Evolutionary conservation across 1,140 invertebrate species (phyloP).

Genomic region (Goniozus legneri): DNA sequence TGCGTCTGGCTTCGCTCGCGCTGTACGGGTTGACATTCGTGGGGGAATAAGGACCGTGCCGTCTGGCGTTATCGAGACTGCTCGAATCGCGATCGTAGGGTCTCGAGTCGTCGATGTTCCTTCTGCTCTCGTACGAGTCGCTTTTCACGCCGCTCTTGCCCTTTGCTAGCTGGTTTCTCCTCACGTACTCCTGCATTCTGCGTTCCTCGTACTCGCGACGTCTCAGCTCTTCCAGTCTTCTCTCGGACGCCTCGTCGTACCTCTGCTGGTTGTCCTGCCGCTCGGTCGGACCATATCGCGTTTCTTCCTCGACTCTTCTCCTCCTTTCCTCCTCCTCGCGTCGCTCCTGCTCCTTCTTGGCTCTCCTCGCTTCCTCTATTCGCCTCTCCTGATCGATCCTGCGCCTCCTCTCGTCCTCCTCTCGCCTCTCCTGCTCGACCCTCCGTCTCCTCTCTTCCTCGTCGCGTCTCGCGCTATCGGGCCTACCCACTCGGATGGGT

Average conservation of each 20-base stretch:
- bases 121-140: too few relatives aligned
- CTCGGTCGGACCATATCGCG: background rate
- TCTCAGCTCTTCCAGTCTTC: conserved; percentile 1
- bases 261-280: too few relatives aligned
- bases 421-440: conserved; percentile 12
- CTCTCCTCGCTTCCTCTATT: conserved; percentile 3
- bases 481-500: conserved; percentile 16
- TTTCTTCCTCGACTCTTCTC: background rate
- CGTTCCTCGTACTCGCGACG: conserved; percentile 18
- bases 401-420: conserved; percentile 6
- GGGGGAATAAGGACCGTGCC: conserved; percentile 26
- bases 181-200: conserved; percentile 36
- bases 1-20: conserved; percentile 14
- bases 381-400: too few relatives aligned
- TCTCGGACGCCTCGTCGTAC: conserved; percentile 2
- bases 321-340: conserved; percentile 2
- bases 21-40: conserved; percentile 17
- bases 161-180: conserved; percentile 25
- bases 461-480: too few relatives aligned
- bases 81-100: conserved; percentile 9
- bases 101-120: conserved; percentile 14
- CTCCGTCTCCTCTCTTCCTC: background rate
- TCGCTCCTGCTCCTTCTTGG: background rate
- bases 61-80: background rate
- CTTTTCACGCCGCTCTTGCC: conserved; percentile 7